phyloP scores from a whole-genome alignment of 2,888 invertebrate species.

The Drosophila algonquin region DNA sequence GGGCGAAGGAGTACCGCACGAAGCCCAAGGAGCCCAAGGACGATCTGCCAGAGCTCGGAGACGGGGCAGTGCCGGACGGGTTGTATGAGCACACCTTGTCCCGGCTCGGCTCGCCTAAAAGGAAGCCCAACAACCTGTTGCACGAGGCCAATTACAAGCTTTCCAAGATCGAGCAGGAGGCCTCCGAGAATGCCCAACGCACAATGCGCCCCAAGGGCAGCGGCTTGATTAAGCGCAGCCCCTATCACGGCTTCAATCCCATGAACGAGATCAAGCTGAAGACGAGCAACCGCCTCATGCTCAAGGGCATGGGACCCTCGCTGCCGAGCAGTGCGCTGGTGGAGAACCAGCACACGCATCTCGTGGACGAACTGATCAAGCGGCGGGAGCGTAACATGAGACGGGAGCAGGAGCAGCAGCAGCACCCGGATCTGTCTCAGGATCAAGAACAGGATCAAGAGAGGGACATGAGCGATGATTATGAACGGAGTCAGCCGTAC shows the following conservation, averaged over 20 bases:
- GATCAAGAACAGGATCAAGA: background rate
- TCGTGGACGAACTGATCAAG: conserved; percentile 59
- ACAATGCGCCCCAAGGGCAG: background rate
- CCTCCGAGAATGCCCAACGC: conserved; percentile 54
- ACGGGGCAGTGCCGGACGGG: conserved; percentile 45
- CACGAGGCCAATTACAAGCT: conserved; percentile 84
- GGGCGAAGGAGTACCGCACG: conserved; percentile 8
- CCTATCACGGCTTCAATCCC: conserved; percentile 63
- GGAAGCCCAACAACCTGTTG: conserved; percentile 76
- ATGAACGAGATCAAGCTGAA: conserved; percentile 81
- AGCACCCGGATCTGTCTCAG: no score
- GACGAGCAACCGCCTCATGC: conserved; percentile 80
- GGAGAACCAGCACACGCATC: conserved; percentile 50
- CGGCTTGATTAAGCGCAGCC: conserved; percentile 45
- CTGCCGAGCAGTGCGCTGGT: conserved; percentile 77
- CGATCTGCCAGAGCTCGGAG: conserved; percentile 7
- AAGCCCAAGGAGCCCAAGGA: background rate
- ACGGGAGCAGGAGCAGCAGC: conserved; percentile 19
- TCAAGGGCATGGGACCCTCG: conserved; percentile 78
- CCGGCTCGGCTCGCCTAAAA: conserved; percentile 33
- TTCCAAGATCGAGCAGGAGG: conserved; percentile 83
- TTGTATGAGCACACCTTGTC: conserved; percentile 62
- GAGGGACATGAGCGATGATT: background rate
- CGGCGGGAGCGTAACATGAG: conserved; percentile 48
- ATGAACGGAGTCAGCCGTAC: background rate